Conservation (phyloP, 2,113 vertebrate genomes). For the Apistogramma diplotaenia region DNA sequence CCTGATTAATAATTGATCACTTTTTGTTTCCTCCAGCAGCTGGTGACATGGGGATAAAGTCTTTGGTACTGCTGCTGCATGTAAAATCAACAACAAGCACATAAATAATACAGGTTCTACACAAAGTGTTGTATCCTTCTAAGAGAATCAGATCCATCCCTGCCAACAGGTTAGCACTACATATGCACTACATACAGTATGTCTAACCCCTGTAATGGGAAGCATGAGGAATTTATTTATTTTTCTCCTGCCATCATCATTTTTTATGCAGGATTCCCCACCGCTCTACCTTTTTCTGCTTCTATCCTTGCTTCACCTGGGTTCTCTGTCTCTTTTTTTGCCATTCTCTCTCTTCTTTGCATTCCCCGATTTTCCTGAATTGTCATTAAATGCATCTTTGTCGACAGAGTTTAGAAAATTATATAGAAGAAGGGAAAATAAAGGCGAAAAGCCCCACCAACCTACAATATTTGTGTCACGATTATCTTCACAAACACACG, state of each 20-base stretch:
- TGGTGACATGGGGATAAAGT: conserved; percentile 26
- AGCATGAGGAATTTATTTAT: neutral
- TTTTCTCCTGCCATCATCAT: conserved; percentile 3
- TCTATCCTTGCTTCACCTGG: neutral
- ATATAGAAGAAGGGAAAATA: neutral
- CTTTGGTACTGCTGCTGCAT: neutral
- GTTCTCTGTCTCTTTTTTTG: neutral
- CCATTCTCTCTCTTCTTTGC: neutral
- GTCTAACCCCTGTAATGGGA: neutral
- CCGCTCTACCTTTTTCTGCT: rapidly evolving
- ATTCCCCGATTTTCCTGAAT: neutral
- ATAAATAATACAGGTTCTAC: neutral
- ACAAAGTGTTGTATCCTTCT: neutral
- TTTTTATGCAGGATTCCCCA: neutral
- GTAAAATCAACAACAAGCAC: neutral
- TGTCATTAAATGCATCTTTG: neutral
- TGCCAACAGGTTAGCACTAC: neutral
- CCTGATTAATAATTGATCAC: conserved; percentile 55
- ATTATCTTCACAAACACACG: neutral
- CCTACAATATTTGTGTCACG: neutral
- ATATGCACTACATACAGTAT: no score
- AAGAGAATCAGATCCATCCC: neutral
- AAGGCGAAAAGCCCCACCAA: rapidly evolving
- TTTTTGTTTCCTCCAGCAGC: conserved; percentile 27
- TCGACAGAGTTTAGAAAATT: neutral